These are phyloP conservation scores for Eumeta japonica DNA, from an alignment of 1,140 invertebrate genomes.

Conservation along the genomic window DNA sequence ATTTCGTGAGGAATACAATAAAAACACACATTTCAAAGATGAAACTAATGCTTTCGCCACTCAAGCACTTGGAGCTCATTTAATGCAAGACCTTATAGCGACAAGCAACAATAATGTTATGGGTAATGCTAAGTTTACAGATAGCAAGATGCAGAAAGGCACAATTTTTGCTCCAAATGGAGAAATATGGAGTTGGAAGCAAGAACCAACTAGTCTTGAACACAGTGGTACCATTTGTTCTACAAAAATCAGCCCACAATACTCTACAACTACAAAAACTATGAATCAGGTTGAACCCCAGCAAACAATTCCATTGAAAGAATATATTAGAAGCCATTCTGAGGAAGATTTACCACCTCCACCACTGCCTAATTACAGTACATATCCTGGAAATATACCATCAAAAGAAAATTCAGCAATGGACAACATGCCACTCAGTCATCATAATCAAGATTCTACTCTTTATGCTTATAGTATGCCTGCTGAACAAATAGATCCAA, in stretches of 20 bases:
- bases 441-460: conserved; percentile 19
- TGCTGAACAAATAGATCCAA: conserved; percentile 30
- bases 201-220: conserved; percentile 43
- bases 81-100: conserved; percentile 45
- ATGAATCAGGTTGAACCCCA: conserved; percentile 48
- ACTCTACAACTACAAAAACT: conserved; percentile 42
- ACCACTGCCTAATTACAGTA: conserved; percentile 50
- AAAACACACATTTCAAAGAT: conserved; percentile 56
- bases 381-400: conserved; percentile 42
- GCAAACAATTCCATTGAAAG: conserved; percentile 42
- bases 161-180: conserved; percentile 56
- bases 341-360: conserved; percentile 44
- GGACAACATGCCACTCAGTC: conserved; percentile 21
- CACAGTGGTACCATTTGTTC: conserved; percentile 46
- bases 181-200: conserved; percentile 57
- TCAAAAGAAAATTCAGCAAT: conserved; percentile 6
- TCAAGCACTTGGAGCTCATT: conserved; percentile 49
- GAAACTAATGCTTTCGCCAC: conserved; percentile 57
- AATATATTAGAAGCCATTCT: conserved; percentile 38
- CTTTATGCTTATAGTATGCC: conserved; percentile 18
- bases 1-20: conserved; percentile 56
- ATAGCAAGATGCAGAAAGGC: conserved; percentile 48
- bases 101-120: conserved; percentile 47
- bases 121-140: conserved; percentile 37
- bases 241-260: conserved; percentile 47